A percentile compares a stretch with the other conserved stretches of the same genome.
phyloP scores from a whole-genome alignment of 2,797 vertebrate genomes.

The Phataginus tricuspis region DNA sequence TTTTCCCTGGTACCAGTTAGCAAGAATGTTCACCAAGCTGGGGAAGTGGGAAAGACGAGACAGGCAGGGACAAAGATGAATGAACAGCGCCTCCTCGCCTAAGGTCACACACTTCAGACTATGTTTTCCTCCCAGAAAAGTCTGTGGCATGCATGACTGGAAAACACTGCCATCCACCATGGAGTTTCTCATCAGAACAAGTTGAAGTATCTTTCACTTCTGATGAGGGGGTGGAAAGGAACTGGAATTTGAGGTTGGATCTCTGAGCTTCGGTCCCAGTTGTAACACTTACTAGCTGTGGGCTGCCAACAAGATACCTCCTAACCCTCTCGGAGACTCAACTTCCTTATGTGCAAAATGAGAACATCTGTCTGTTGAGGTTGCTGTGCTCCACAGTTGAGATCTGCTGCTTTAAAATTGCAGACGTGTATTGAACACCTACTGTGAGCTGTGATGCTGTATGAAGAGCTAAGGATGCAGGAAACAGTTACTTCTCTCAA shows the following conservation, averaged over 20 bases:
- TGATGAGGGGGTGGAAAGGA: not conserved
- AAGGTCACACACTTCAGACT: not conserved
- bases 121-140: not conserved
- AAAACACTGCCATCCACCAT: not conserved
- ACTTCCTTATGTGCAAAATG: not conserved
- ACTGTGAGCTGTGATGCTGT: rapidly evolving
- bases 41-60: not conserved
- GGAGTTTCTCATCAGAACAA: not conserved
- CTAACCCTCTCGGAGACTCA: not conserved
- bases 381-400: not conserved
- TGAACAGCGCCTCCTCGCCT: not conserved
- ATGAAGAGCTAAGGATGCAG: not conserved
- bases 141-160: not conserved
- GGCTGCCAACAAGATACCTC: not conserved
- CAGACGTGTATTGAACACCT: not conserved
- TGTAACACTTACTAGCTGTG: not conserved
- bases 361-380: not conserved
- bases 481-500: not conserved
- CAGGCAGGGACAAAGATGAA: not conserved
- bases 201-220: not conserved
- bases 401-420: not conserved
- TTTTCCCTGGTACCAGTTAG: not conserved
- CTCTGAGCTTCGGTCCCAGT: not conserved
- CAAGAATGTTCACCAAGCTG: not conserved
- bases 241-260: not conserved